Evolutionary conservation across 2,113 vertebrate genomes (phyloP), one percentile per base, ranked within the genome.

Genomic region (Phalacrocorax brasilianus): DNA sequence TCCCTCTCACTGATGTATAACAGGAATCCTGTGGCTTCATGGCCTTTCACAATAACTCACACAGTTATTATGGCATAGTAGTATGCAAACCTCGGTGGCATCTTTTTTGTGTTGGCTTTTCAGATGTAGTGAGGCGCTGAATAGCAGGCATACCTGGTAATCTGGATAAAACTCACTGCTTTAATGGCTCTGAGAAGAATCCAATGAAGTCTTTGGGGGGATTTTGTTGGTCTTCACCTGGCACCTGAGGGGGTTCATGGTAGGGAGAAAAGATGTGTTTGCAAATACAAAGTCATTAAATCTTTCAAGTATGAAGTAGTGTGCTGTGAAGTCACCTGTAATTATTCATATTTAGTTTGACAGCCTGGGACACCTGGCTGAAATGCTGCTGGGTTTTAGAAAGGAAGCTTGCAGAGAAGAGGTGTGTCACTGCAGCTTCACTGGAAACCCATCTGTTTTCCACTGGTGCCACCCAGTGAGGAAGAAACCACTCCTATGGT

Each of bases 381-480:
- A 89, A 77, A 14, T 27, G 38, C 12, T 0, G 0, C 2, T 52
- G 23, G 13, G 17, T 38, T 76, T 59, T 58, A 21, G n/a, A 47
- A 35, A 53, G 27, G 9, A 63, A 30, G 24, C 10, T 42, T 76
- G 35, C n/a, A 26, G 67, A 52, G 49, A 11, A 40, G 22, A 56
- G 42, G 17, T n/a, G 44, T 71, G 26, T 52, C 7, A 2, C 26
- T 28, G 35, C 49, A n/a, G 8, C 45, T 88, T 78, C 5, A 9
- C 50, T 70, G 55, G 49, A 50, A 80, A 44, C 26, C 12, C 24
- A 38, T 12, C 7, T 8, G 1, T 66, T 91, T 66, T 49, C 16
- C 28, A 3, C 8, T 68, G 55, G 10, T 77, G 33, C n/a, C 35
- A 35, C 18, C 5, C 0, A 0, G 3, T 1, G 30, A 61, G 19